Percentiles rank a stretch among this genome's conserved stretches.
phyloP scores from a whole-genome alignment of 2,113 vertebrate species.

The Halcyon senegalensis region DNA sequence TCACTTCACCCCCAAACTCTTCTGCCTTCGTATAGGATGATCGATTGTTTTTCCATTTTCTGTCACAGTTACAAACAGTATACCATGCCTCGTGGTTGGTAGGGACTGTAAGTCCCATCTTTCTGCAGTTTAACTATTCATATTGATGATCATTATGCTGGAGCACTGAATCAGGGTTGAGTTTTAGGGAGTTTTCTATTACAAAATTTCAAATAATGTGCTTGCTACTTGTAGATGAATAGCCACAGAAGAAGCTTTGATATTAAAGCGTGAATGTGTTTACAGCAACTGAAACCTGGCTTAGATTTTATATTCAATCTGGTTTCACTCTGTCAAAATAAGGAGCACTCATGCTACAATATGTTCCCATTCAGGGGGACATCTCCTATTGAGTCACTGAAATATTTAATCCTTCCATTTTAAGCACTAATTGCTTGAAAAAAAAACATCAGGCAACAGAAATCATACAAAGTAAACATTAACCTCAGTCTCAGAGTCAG shows the following conservation, averaged over 20 bases:
- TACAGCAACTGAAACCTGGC: neutral
- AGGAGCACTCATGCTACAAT: neutral
- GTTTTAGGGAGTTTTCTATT: neutral
- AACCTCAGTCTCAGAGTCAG: neutral
- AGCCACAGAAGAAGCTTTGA: neutral
- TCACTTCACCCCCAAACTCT: neutral
- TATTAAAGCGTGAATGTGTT: neutral
- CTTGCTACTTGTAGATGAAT: neutral
- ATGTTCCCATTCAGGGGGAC: neutral
- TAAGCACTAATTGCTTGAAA: neutral
- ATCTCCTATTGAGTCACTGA: neutral
- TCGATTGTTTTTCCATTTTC: neutral
- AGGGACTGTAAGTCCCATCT: neutral
- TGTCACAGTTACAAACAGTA: neutral
- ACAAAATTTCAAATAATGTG: neutral
- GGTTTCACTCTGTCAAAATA: neutral
- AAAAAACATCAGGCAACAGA: neutral
- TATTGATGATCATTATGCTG: neutral
- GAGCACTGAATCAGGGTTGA: neutral
- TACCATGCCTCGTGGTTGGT: neutral
- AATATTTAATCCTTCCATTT: neutral
- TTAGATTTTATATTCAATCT: neutral
- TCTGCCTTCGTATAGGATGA: accelerated
- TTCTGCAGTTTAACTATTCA: neutral
- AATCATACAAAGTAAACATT: neutral